These are phyloP conservation scores for Gorsachius goisagi DNA, from an alignment of 2,113 vertebrate genomes.

Conservation along the genomic window DNA sequence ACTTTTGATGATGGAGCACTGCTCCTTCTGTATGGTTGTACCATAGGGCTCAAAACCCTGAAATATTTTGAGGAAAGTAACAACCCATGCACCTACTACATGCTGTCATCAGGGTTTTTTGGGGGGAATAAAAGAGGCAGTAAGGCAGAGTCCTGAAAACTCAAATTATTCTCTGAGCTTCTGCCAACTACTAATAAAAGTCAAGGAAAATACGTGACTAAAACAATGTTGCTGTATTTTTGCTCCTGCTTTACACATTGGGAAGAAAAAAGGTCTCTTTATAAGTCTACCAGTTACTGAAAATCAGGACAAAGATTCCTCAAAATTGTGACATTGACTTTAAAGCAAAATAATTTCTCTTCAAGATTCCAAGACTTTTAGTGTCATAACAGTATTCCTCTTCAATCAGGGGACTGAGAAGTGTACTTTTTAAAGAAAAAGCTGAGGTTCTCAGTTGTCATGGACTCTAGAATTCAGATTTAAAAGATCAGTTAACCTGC, in stretches of 20 bases:
- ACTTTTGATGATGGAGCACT: not conserved
- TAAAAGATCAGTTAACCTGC: not conserved
- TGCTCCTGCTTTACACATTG: not conserved
- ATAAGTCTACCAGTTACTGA: not conserved
- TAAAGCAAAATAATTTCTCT: not conserved
- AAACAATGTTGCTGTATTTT: not conserved
- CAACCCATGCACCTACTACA: accelerated
- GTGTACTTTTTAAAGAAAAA: not conserved
- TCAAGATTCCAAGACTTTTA: not conserved
- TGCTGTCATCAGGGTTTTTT: not conserved
- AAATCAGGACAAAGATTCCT: not conserved
- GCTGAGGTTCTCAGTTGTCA: not conserved
- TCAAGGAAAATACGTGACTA: not conserved
- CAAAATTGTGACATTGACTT: not conserved
- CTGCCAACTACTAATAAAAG: not conserved
- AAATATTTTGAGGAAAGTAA: not conserved
- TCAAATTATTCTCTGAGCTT: not conserved
- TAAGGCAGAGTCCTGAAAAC: not conserved
- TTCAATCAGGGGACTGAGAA: not conserved
- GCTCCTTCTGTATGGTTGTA: not conserved
- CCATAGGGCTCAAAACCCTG: not conserved
- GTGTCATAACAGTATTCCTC: not conserved
- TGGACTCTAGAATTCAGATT: not conserved
- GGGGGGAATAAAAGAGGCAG: not conserved
- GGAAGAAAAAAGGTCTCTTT: not conserved